These are phyloP conservation scores for Sorex maritimensis DNA, from an alignment of 2,797 vertebrate genomes.

Conservation along the genomic window DNA sequence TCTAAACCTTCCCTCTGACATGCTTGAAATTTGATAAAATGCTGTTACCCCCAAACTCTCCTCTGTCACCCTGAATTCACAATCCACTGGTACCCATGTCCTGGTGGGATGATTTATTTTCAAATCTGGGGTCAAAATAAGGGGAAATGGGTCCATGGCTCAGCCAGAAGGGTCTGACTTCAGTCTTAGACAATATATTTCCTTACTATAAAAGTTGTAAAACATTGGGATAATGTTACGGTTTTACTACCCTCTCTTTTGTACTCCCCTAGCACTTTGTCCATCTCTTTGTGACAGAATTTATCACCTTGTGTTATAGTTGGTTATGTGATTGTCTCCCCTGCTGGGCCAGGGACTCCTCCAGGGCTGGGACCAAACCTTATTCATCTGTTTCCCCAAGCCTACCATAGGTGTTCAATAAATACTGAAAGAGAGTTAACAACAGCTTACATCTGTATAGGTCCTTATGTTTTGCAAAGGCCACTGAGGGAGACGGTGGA, in stretches of 20 bases:
- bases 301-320: slow-evolving; percentile 64
- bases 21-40: slow-evolving; percentile 35
- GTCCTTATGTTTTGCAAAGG: slow-evolving; percentile 73
- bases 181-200: slow-evolving; percentile 72
- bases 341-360: slow-evolving; percentile 37
- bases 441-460: slow-evolving; percentile 64
- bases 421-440: slow-evolving; percentile 69
- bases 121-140: slow-evolving; percentile 69
- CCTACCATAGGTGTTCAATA: slow-evolving; percentile 72
- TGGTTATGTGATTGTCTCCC: slow-evolving; percentile 62
- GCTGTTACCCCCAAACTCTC: not conserved
- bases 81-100: not conserved
- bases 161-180: slow-evolving; percentile 69
- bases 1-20: slow-evolving; percentile 23
- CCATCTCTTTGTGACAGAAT: slow-evolving; percentile 75
- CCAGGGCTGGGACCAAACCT: slow-evolving; percentile 54
- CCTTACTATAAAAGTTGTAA: slow-evolving; percentile 76
- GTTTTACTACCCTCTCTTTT: slow-evolving; percentile 64
- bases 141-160: slow-evolving; percentile 58
- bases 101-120: slow-evolving; percentile 57
- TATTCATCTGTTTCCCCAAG: slow-evolving; percentile 71
- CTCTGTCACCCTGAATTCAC: slow-evolving; percentile 27
- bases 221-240: slow-evolving; percentile 70
- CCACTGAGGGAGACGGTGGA: slow-evolving; percentile 68
- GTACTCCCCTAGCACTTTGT: slow-evolving; percentile 58